Percentiles rank a stretch among this genome's conserved stretches.
phyloP scores from a whole-genome alignment of 2,113 vertebrate genomes.

The Talpa occidentalis region DNA sequence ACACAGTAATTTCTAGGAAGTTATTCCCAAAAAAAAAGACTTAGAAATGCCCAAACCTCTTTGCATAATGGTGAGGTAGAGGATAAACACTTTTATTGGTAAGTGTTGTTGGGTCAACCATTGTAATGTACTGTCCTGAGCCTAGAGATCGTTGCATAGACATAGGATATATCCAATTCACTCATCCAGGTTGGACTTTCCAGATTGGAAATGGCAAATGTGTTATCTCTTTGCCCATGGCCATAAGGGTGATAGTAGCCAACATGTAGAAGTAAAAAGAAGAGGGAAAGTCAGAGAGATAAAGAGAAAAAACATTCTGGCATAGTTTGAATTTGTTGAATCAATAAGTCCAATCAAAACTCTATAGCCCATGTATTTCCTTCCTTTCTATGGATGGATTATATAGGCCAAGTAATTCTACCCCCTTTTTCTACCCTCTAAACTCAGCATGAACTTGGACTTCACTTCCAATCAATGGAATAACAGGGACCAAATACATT shows the following conservation, averaged over 20 bases:
- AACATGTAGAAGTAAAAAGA: not conserved
- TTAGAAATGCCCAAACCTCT: not conserved
- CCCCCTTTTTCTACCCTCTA: not conserved
- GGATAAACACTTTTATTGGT: not conserved
- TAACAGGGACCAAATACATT: not conserved
- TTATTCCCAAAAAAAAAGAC: slow-evolving; percentile 31
- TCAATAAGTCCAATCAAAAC: not conserved
- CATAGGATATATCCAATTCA: not conserved
- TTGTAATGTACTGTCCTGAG: not conserved
- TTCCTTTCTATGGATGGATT: slow-evolving; percentile 3
- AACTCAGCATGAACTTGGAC: not conserved
- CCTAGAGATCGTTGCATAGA: not conserved
- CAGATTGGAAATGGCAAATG: not conserved
- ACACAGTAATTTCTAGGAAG: not conserved
- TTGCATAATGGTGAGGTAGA: not conserved
- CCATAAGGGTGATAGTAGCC: not conserved
- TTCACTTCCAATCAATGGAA: not conserved
- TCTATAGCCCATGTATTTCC: not conserved
- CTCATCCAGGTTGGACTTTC: not conserved
- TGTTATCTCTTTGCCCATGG: not conserved
- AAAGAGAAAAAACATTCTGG: not conserved
- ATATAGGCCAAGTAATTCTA: not conserved
- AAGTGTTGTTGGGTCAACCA: not conserved
- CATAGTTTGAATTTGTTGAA: not conserved
- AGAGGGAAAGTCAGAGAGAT: not conserved